Evolutionary conservation across 2,888 invertebrate genomes (phyloP).

Genomic region (Trichogramma dendrolimi): DNA sequence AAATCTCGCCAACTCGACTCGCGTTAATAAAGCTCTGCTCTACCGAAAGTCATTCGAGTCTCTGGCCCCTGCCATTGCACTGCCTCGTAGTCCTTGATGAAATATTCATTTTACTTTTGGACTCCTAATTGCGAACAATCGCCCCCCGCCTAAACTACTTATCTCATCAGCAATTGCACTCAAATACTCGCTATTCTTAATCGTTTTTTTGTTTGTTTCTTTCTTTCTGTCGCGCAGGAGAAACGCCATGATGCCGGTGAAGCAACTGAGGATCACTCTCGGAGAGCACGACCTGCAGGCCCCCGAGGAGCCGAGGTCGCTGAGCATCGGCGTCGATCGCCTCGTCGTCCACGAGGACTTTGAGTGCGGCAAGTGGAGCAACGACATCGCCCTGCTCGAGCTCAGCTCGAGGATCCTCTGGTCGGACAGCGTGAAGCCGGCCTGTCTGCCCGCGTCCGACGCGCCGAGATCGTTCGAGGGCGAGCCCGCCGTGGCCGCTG

Average conservation of each 20-base stretch:
- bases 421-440: constrained; percentile 70
- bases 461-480: constrained; percentile 57
- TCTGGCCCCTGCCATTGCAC: too few relatives aligned
- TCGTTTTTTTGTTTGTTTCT: background rate
- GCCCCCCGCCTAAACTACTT: background rate
- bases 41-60: background rate
- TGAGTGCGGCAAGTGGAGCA: constrained; percentile 59
- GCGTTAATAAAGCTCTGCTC: constrained; percentile 23
- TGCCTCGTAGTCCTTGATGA: too few relatives aligned
- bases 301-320: constrained; percentile 54
- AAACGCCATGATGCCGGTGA: constrained; percentile 61
- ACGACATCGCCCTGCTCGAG: constrained; percentile 74
- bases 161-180: background rate
- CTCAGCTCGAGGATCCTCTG: constrained; percentile 63
- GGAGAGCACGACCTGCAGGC: constrained; percentile 69
- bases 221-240: constrained; percentile 53
- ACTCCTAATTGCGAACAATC: too few relatives aligned
- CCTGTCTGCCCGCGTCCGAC: constrained; percentile 66
- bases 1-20: constrained; percentile 7
- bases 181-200: background rate
- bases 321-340: constrained; percentile 53
- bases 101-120: too few relatives aligned
- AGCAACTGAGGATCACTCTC: constrained; percentile 65
- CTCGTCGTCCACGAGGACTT: constrained; percentile 74
- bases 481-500: constrained; percentile 67